Conservation (phyloP, 2,113 vertebrate species). For the Egretta garzetta region DNA sequence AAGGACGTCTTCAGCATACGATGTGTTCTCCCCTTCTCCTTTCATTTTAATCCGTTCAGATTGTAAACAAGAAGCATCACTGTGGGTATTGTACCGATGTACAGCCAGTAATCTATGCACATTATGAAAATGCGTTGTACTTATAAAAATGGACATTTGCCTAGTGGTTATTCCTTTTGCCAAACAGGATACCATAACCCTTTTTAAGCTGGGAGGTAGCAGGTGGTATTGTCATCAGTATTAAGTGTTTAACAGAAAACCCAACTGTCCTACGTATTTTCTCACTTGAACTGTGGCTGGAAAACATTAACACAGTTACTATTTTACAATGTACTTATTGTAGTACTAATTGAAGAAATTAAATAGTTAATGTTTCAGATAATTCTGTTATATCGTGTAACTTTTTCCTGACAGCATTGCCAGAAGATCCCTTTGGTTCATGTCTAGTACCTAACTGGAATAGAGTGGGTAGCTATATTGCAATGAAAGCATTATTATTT, state of each 20-base stretch:
- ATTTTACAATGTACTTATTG: not conserved
- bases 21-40: not conserved
- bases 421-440: not conserved
- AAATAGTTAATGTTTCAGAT: not conserved
- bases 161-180: not conserved
- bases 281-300: not conserved
- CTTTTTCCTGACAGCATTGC: not conserved
- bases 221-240: not conserved
- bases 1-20: not conserved
- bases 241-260: not conserved
- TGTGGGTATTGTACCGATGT: not conserved
- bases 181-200: not conserved
- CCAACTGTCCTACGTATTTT: not conserved
- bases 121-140: not conserved
- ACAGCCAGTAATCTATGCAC: not conserved
- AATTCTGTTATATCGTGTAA: not conserved
- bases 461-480: rapidly evolving
- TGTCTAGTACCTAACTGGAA: not conserved
- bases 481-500: not conserved
- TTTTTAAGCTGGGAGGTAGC: not conserved
- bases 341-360: not conserved
- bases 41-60: not conserved
- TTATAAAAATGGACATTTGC: not conserved
- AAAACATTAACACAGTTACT: not conserved
- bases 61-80: not conserved